phyloP scores from a whole-genome alignment of 64 coral and sea anemone species.

The Stylophora pistillata region DNA sequence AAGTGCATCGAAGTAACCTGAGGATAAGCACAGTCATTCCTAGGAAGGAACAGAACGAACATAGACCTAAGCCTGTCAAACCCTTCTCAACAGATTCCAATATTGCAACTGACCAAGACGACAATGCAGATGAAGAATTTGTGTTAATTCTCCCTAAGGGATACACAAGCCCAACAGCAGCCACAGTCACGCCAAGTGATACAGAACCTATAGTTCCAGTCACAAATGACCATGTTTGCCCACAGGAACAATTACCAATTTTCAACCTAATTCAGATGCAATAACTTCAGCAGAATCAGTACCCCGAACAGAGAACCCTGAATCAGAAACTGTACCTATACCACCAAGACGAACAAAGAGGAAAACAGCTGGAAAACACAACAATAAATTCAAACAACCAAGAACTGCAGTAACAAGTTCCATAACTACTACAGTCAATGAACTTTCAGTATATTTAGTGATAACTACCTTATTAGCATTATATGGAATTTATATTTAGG shows the following conservation, averaged over 20 bases:
- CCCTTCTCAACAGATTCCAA: neutral
- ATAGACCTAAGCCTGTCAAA: neutral
- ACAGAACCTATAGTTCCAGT: neutral
- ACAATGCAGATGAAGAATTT: neutral
- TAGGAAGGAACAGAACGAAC: slow-evolving; percentile 14
- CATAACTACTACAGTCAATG: slow-evolving; percentile 41
- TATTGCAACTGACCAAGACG: neutral
- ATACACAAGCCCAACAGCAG: neutral
- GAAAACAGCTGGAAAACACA: slow-evolving; percentile 28
- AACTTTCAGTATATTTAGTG: slow-evolving; percentile 16
- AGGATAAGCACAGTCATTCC: neutral
- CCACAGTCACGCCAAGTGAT: neutral
- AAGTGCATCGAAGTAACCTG: slow-evolving; percentile 13
- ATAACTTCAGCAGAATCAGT: neutral
- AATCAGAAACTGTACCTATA: neutral
- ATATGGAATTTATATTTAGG: neutral
- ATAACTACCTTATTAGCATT: neutral
- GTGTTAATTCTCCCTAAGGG: neutral
- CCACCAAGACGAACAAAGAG: neutral
- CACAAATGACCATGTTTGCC: neutral
- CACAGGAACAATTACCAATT: neutral
- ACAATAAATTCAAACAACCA: slow-evolving; percentile 20
- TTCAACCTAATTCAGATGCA: neutral
- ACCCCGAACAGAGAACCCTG: neutral
- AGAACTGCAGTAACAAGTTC: slow-evolving; percentile 24